Base-by-base conservation (phyloP, 2,888 invertebrate genomes). In the Colostygia pectinataria region DNA sequence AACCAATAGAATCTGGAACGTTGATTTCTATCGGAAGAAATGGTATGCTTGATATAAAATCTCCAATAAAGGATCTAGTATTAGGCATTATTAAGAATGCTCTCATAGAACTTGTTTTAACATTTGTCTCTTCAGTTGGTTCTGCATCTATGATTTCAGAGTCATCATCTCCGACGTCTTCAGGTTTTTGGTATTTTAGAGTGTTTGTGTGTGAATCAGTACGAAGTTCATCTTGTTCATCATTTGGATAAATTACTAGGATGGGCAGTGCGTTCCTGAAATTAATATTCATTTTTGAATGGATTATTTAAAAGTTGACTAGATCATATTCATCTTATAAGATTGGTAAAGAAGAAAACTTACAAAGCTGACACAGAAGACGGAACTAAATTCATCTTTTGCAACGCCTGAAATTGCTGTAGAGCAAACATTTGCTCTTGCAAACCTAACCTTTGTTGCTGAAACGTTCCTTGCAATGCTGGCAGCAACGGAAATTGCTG, bases 11-110 rank as follows among this genome's bases (percentile, higher is more conserved):
- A 59, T 93, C 92, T 1, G 93, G 93, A 0, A 93, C 91, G 65
- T 93, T 93, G 1, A 94, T 75, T 75, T 93, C 92, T 41, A 93
- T 79, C 0, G 93, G 93, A 12, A 93, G 75, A 67, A 91, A 92
- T 0, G 91, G 91, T 14, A 92, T 87, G 3, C 77, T 72, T 9
- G 89, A 85, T 47, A 93, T 92, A 37, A 92, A 73, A 24, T 80
- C 82, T 2, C 91, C 90, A 8, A 90, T 71, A 1, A 74, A 68
- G 8, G 73, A 61, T 61, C 80, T 77, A 9, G 75, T 63, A 15
- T 71, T 74, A 3, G 74, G 66, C 42, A 74, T 45, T 24, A 84
- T 54, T 32, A 83, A 38, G 25, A 77, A 49, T 4, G 73, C 70
- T 60, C 61, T 72, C 39, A 65, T 63, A 36, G 64, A 53, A 34